Base-by-base conservation (phyloP, 2,797 vertebrate species). In the Sebastes itinus region DNA sequence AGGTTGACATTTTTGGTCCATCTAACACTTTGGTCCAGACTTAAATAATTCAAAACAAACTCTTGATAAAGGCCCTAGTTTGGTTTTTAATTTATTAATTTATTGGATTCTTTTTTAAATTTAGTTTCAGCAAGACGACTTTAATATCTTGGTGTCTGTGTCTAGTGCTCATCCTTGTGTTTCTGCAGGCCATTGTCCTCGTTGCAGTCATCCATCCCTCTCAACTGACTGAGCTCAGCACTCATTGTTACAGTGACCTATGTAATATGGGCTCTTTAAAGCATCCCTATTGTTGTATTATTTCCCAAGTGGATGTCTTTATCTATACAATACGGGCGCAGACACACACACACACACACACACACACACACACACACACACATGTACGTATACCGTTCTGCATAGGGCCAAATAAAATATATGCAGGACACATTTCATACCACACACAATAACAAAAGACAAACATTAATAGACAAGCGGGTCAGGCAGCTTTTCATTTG, bases 181-280 rank as follows among this genome's bases (percentile, higher is more conserved):
- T 16, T 62, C 27, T 32, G 65, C 46, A 49, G 59, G 67, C 68
- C 10, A 72, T 52, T 60, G 55, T 54, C 27, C 38, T 25, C 25
- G 71, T 13, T 27, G 59, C 49, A 64, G 35, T 38, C 42, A 68
- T 74, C 59, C 42, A 56, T 62, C 58, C 30, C 55, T 35, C 14
- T 62, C 61, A 65, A 73, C 14, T 46, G 56, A 67, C 54, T 66
- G 38, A 60, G 52, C 54, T 75, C 65, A 56, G 23, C 6, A 27
- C 74, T 61, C 62, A 81, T 76, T 77, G 54, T 77, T 61, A 25
- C 25, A n/a, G 23, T 2, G 6, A 60, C 28, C 65, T 65, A 52
- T 52, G 59, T 70, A 75, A 75, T 27, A 22, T 25, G 8, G 60
- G 62, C 61, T 32, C 25, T 65, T 76, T 61, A 73, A 73, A 77